Evolutionary conservation across 2,888 invertebrate genomes (phyloP).

Genomic region (Chaetogeoica ovagalla): DNA sequence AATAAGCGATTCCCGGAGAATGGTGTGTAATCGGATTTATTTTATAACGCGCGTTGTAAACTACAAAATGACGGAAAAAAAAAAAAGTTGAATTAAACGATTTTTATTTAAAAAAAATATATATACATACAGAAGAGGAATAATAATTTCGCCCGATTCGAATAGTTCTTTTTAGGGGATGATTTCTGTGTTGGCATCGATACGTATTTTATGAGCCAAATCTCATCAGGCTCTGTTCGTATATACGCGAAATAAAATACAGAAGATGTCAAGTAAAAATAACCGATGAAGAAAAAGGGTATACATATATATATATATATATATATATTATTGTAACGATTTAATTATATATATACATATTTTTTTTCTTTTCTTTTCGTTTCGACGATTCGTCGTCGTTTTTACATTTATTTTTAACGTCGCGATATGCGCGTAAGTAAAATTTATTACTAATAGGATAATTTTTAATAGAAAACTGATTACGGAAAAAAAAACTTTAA

Average conservation of each 20-base stretch:
- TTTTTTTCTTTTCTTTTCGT: too few relatives aligned
- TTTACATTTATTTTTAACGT: too few relatives aligned
- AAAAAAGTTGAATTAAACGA: too few relatives aligned
- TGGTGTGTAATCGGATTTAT: not conserved
- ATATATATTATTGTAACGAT: not conserved
- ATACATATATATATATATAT: not conserved
- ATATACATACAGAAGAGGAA: not conserved
- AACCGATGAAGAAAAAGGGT: constrained; percentile 2
- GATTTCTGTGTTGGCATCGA: constrained; percentile 37
- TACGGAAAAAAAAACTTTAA: too few relatives aligned
- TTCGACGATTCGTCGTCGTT: too few relatives aligned
- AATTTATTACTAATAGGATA: too few relatives aligned
- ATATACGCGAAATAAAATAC: constrained; percentile 5
- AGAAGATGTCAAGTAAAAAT: constrained; percentile 29
- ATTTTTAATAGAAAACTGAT: too few relatives aligned
- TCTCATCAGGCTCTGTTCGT: not conserved
- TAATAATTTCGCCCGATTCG: not conserved
- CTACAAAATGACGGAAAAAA: not conserved
- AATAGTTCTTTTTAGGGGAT: constrained; percentile 4
- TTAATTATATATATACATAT: not conserved
- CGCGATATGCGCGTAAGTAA: too few relatives aligned
- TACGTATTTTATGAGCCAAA: constrained; percentile 21
- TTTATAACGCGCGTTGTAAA: too few relatives aligned
- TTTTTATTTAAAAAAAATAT: not conserved
- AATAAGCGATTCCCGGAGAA: constrained; percentile 11